Percentiles rank a stretch among this genome's conserved stretches.
Conservation (phyloP, 2,113 vertebrate species). For the Pseudorasbora parva region DNA sequence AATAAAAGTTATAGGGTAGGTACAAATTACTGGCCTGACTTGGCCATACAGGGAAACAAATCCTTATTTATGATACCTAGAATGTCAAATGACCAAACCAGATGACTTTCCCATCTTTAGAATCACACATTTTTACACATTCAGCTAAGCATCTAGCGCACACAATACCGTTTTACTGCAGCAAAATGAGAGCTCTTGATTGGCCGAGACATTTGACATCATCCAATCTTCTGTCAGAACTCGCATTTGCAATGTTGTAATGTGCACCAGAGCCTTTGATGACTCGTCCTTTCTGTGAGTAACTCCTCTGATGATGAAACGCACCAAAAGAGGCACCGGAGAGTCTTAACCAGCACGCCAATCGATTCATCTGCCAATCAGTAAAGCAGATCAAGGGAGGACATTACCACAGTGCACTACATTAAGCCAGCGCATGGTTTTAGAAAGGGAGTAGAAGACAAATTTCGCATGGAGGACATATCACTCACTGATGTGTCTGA, state of each 20-base stretch:
- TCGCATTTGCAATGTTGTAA: conserved; percentile 20
- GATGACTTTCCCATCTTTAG: neutral
- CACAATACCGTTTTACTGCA: neutral
- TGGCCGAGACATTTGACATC: neutral
- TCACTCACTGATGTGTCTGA: conserved; percentile 11
- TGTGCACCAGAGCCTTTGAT: conserved; percentile 26
- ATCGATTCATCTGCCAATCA: conserved; percentile 43
- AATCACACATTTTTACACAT: neutral
- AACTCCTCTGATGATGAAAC: conserved; percentile 37
- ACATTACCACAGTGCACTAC: conserved; percentile 24
- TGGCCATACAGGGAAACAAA: too few relatives aligned
- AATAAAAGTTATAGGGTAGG: too few relatives aligned
- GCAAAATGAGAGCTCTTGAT: conserved; percentile 8
- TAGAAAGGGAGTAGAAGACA: conserved; percentile 18
- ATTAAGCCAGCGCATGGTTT: conserved; percentile 27
- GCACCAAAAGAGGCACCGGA: conserved; percentile 17
- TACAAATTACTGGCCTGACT: too few relatives aligned
- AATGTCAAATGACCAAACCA: neutral
- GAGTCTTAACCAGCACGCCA: conserved; percentile 34
- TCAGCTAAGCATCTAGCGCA: neutral
- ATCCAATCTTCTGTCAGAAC: conserved; percentile 11
- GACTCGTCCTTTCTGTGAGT: conserved; percentile 17
- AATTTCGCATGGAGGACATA: conserved; percentile 22
- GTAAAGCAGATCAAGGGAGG: conserved; percentile 35
- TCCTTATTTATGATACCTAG: too few relatives aligned